Percentiles rank a stretch among this genome's conserved stretches.
These are phyloP conservation scores for Unio delphinus DNA, from an alignment of 2,888 invertebrate genomes.

Conservation along the genomic window DNA sequence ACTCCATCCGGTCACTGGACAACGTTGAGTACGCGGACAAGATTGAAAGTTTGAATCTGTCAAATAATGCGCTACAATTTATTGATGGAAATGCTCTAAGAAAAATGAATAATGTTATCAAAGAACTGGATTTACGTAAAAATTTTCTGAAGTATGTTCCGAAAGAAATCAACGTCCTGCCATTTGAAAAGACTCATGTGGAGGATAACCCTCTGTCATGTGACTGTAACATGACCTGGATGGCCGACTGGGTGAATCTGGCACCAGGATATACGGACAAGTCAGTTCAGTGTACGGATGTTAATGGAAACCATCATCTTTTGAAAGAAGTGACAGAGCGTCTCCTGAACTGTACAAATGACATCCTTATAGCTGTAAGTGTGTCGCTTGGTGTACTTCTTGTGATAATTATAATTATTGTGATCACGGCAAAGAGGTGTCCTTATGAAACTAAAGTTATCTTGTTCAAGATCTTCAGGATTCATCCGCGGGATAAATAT, in stretches of 20 bases:
- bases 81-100: slow-evolving; percentile 16
- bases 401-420: slow-evolving; percentile 20
- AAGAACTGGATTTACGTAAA: not conserved
- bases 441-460: slow-evolving; percentile 45
- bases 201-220: slow-evolving; percentile 25
- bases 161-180: slow-evolving; percentile 25
- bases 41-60: slow-evolving; percentile 13
- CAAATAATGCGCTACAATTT: slow-evolving; percentile 19
- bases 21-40: slow-evolving; percentile 18
- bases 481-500: slow-evolving; percentile 40
- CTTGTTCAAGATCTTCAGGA: slow-evolving; percentile 29
- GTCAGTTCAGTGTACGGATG: slow-evolving; percentile 20
- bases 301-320: slow-evolving; percentile 17
- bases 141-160: slow-evolving; percentile 13
- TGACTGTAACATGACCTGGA: slow-evolving; percentile 33
- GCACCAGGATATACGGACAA: slow-evolving; percentile 20
- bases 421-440: slow-evolving; percentile 39
- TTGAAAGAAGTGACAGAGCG: slow-evolving; percentile 26
- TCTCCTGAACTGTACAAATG: slow-evolving; percentile 28
- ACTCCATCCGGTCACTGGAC: slow-evolving; percentile 2
- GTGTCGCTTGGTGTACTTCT: slow-evolving; percentile 25
- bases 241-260: slow-evolving; percentile 37
- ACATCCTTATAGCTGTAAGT: slow-evolving; percentile 27
- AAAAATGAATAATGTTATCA: slow-evolving; percentile 13
- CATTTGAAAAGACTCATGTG: slow-evolving; percentile 15